Base-by-base conservation (phyloP, 2,888 invertebrate genomes). In the Dolichopus griseipennis region DNA sequence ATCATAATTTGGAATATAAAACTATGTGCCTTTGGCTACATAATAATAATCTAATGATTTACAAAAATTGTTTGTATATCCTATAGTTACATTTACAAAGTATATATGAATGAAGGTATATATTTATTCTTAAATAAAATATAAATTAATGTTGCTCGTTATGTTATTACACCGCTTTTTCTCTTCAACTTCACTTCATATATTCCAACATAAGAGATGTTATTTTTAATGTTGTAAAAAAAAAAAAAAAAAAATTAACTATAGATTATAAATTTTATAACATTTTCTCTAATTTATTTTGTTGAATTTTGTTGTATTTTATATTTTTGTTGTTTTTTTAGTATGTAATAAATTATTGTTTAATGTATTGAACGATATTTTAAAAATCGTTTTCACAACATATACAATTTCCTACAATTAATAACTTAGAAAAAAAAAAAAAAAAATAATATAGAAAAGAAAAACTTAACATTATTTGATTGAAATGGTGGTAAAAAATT, bases 261-360 rank as follows among this genome's bases (percentile, higher is more conserved):
- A 52, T 52, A 52, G 52, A 52, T 52, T 52, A n/a, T 52, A 52
- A 52, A 52, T 52, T 52, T 52, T 52, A 52, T n/a, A 52, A 52
- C 15, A 12, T 52, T 52, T 52, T 52, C 18, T 52, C 18, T 52
- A 18, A 52, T 52, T 52, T 52, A 52, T 52, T 52, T 52, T 52
- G 18, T 52, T 52, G n/a, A n/a, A n/a, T n/a, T n/a, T n/a, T n/a
- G n/a, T n/a, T n/a, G n/a, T n/a, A n/a, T n/a, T n/a, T n/a, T n/a
- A n/a, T n/a, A n/a, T n/a, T 52, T 52, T 52, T 52, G 18, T 52
- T 52, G 52, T 52, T 15, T 52, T 41, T 52, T 52, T 52, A 52
- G 52, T 52, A 52, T 15, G 52, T 18, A 52, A 52, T 52, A 52
- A 52, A 52, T 52, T 52, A 52, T 52, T 52, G 18, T 9, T 52